These are phyloP conservation scores for Phenganax stokvisi DNA, from an alignment of 92 coral and sea anemone genomes.

Conservation along the genomic window DNA sequence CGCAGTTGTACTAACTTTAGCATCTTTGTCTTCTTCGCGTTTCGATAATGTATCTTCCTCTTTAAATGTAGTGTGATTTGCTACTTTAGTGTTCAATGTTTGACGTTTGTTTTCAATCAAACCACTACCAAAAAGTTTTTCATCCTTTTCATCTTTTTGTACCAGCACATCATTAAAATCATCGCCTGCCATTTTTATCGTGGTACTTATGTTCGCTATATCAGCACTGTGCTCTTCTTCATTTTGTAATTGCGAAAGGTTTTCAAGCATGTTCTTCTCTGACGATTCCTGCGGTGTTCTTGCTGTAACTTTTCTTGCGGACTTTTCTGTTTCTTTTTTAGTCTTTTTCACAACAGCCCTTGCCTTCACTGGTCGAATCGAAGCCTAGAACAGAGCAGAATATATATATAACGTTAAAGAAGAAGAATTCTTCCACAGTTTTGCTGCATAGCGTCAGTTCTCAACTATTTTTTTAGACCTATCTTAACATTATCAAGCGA, in stretches of 20 bases:
- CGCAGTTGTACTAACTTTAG: too few relatives aligned
- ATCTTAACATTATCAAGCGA: too few relatives aligned
- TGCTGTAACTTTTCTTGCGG: neutral
- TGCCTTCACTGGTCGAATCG: neutral
- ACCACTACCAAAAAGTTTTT: neutral
- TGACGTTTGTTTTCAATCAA: neutral
- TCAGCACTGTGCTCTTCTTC: neutral
- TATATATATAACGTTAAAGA: too few relatives aligned
- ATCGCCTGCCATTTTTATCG: neutral
- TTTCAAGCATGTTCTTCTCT: neutral
- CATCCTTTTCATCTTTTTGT: neutral
- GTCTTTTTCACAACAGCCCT: slow-evolving; percentile 4
- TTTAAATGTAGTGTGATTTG: neutral
- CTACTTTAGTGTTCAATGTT: neutral
- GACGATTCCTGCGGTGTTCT: neutral
- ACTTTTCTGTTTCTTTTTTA: neutral
- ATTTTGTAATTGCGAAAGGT: neutral
- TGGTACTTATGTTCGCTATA: neutral
- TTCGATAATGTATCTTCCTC: neutral
- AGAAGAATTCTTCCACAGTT: too few relatives aligned
- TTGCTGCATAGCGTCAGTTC: too few relatives aligned
- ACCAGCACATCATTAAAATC: neutral
- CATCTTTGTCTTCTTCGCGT: too few relatives aligned
- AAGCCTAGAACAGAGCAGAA: neutral
- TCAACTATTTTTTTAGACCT: too few relatives aligned